Conservation (phyloP, 2,797 vertebrate genomes). For the Sebastes oblongus region DNA sequence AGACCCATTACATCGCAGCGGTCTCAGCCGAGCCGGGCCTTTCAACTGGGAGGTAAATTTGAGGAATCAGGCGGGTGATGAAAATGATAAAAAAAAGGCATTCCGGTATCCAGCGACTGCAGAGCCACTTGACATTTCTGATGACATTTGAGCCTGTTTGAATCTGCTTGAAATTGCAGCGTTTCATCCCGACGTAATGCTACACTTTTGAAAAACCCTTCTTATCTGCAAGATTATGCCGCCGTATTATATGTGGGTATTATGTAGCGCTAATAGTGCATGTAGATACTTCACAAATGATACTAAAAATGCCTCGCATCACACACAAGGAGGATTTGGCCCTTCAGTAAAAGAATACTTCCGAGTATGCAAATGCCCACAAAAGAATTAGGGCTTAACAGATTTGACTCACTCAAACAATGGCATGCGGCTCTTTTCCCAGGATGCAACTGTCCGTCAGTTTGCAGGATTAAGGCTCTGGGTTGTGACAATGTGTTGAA, state of each 20-base stretch:
- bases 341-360: slow-evolving; percentile 88
- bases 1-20: slow-evolving; percentile 35
- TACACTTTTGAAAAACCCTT: slow-evolving; percentile 80
- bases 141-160: slow-evolving; percentile 82
- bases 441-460: slow-evolving; percentile 82
- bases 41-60: slow-evolving; percentile 41
- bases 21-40: slow-evolving; percentile 18
- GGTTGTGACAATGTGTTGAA: slow-evolving; percentile 88
- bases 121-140: slow-evolving; percentile 84
- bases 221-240: slow-evolving; percentile 89
- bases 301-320: slow-evolving; percentile 86
- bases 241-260: slow-evolving; percentile 83
- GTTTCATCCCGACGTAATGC: slow-evolving; percentile 84
- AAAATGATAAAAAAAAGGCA: slow-evolving; percentile 45
- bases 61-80: slow-evolving; percentile 42
- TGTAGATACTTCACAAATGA: slow-evolving; percentile 91
- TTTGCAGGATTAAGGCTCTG: slow-evolving; percentile 84
- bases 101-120: slow-evolving; percentile 56
- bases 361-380: slow-evolving; percentile 90
- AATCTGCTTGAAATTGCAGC: slow-evolving; percentile 84
- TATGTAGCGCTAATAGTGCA: slow-evolving; percentile 87
- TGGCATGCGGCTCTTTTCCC: slow-evolving; percentile 78
- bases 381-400: slow-evolving; percentile 86
- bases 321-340: slow-evolving; percentile 90
- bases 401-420: slow-evolving; percentile 87